Evolutionary conservation across 2,113 vertebrate genomes (phyloP).

Genomic region (Porphyrio hochstetteri): DNA sequence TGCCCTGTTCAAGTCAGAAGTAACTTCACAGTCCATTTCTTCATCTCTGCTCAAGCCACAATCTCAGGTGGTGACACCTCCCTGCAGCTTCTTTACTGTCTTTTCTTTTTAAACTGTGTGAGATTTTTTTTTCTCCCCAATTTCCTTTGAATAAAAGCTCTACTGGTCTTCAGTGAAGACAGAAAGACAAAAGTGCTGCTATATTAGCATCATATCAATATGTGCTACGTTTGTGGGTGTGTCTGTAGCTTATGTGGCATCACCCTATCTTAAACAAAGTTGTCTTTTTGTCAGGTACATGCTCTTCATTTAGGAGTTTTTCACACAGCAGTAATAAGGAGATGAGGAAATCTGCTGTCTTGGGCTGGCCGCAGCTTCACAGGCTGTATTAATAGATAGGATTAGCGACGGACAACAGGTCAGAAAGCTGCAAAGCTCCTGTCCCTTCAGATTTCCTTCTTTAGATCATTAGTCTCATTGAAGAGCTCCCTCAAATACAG

Average conservation of each 20-base stretch:
- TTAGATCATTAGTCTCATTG: conserved; percentile 47
- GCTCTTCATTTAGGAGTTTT: not conserved
- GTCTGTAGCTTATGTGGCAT: not conserved
- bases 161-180: not conserved
- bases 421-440: conserved; percentile 58
- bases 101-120: not conserved
- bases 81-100: not conserved
- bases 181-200: not conserved
- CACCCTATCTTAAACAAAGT: not conserved
- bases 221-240: not conserved
- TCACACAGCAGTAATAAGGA: not conserved
- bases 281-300: not conserved
- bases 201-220: not conserved
- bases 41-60: not conserved
- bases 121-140: not conserved
- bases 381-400: conserved; percentile 62
- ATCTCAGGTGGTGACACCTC: not conserved
- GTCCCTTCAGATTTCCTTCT: conserved; percentile 56
- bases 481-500: not conserved
- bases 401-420: conserved; percentile 66
- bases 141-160: not conserved
- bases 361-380: not conserved
- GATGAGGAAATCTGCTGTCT: conserved; percentile 12
- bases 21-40: not conserved
- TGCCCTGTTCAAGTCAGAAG: not conserved